Percentiles rank a stretch among this genome's conserved stretches.
These are phyloP conservation scores for Pluvianellus socialis DNA, from an alignment of 2,113 vertebrate genomes.

Conservation along the genomic window DNA sequence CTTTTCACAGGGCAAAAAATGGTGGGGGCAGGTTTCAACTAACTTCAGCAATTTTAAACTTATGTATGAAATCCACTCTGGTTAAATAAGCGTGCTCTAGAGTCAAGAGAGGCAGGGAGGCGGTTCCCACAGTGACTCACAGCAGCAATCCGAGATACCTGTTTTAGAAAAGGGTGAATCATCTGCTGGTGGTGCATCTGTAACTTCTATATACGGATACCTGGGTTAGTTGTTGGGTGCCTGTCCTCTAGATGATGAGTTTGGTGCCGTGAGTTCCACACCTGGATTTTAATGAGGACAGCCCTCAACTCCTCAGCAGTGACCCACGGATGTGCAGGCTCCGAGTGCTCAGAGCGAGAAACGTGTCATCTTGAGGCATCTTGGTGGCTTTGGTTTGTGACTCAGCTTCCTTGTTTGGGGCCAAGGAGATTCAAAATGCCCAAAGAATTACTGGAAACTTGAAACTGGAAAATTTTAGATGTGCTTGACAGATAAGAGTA, in stretches of 20 bases:
- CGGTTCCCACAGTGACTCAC: constrained; percentile 3
- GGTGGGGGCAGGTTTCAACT: background rate
- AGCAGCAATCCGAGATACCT: background rate
- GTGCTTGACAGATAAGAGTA: background rate
- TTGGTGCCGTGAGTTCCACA: background rate
- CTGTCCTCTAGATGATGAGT: background rate
- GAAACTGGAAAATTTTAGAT: background rate
- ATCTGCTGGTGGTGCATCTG: background rate
- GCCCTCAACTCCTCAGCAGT: background rate
- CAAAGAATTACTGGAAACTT: background rate
- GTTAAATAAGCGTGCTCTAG: constrained; percentile 25
- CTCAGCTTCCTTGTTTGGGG: background rate
- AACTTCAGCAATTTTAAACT: constrained; percentile 18
- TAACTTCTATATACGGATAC: background rate
- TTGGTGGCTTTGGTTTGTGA: background rate
- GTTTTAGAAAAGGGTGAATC: constrained; percentile 41
- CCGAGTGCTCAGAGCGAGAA: background rate
- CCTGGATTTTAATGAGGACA: background rate
- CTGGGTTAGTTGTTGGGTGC: background rate
- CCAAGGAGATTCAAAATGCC: background rate
- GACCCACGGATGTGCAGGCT: background rate
- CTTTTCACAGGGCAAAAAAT: background rate
- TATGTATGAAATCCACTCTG: background rate
- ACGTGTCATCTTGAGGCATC: background rate
- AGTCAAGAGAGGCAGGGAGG: background rate